Conservation (phyloP, 1,140 invertebrate species). For the Sweltsa coloradensis region DNA sequence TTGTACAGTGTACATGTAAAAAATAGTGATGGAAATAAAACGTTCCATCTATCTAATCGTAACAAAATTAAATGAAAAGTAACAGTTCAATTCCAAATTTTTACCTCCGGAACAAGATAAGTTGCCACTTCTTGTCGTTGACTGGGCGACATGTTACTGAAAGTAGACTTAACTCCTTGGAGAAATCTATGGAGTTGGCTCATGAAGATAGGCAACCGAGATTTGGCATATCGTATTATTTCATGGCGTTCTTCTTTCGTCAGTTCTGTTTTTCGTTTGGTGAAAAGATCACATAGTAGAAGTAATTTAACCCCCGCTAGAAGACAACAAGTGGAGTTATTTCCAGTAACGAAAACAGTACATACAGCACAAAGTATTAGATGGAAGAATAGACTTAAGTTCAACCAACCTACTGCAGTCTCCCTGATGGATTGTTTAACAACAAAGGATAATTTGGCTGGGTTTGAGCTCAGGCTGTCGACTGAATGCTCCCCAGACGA, state of each 20-base stretch:
- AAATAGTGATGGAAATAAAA: too few relatives aligned
- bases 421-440: conserved; percentile 46
- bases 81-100: conserved; percentile 14
- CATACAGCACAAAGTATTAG: background rate
- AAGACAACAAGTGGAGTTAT: conserved; percentile 14
- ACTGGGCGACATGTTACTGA: conserved; percentile 36
- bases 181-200: conserved; percentile 43
- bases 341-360: background rate
- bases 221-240: conserved; percentile 50
- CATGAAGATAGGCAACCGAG: conserved; percentile 47
- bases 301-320: conserved; percentile 37
- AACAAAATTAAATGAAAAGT: background rate
- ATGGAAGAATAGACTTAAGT: background rate
- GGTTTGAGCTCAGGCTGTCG: conserved; percentile 26
- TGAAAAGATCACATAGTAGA: conserved; percentile 46
- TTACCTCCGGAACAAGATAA: conserved; percentile 47
- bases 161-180: conserved; percentile 41
- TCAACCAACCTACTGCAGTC: conserved; percentile 36
- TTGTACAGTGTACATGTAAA: too few relatives aligned
- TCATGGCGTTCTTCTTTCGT: conserved; percentile 45
- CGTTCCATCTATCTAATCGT: background rate
- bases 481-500: conserved; percentile 9
- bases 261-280: conserved; percentile 39
- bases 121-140: conserved; percentile 45
- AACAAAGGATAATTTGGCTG: conserved; percentile 41